Percentiles rank a stretch among this genome's conserved stretches.
Conservation (phyloP, 2,888 invertebrate species). For the Operophtera brumata region DNA sequence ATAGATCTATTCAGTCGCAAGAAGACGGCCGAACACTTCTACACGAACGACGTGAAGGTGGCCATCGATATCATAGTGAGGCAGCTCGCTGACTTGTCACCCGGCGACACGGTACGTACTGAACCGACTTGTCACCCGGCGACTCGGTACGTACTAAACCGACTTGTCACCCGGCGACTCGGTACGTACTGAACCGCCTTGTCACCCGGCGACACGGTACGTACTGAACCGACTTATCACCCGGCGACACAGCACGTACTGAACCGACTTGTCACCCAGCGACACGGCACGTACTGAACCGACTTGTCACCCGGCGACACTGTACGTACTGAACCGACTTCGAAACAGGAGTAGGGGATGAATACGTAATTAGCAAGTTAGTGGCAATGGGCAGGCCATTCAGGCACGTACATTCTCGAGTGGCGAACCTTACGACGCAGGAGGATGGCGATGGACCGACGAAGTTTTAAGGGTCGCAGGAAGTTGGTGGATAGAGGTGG, state of each 20-base stretch:
- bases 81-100: conserved; percentile 93
- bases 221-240: conserved; percentile 87
- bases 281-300: conserved; percentile 85
- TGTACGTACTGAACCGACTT: conserved; percentile 62
- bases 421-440: no score
- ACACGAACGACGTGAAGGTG: conserved; percentile 97
- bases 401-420: no score
- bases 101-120: conserved; percentile 87
- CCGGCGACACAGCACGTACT: conserved; percentile 87
- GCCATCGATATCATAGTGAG: conserved; percentile 95
- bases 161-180: conserved; percentile 93
- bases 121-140: conserved; percentile 93
- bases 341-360: no score
- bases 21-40: conserved; percentile 92
- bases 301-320: conserved; percentile 93
- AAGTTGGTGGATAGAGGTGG: no score
- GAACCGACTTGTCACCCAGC: conserved; percentile 93
- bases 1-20: conserved; percentile 91
- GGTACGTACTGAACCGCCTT: conserved; percentile 87
- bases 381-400: no score
- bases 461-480: no score
- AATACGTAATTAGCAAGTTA: no score
- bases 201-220: conserved; percentile 90
- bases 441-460: no score
- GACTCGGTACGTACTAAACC: conserved; percentile 85